Evolutionary conservation across 2,797 vertebrate genomes (phyloP), one percentile per base, ranked within the genome.

Genomic region (Gouania willdenowi): DNA sequence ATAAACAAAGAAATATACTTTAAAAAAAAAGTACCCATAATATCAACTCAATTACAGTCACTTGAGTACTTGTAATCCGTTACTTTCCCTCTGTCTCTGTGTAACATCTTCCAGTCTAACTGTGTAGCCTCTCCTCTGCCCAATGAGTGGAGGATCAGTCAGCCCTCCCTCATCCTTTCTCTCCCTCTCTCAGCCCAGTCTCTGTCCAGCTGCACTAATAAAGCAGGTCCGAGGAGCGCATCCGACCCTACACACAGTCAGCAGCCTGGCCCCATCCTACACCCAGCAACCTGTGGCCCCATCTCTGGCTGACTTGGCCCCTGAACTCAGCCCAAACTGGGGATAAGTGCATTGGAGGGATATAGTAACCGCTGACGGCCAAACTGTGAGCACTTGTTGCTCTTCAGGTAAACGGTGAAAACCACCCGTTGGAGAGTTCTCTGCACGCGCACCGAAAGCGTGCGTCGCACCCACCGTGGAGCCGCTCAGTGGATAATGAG

Each of bases 121-220:
- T 66, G 83, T 67, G 26, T 77, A 81, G 81, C 74, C 79, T 64
- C 74, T 58, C 39, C 61, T 77, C 67, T 83, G 49, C 74, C 85
- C 86, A 87, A 83, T 86, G 77, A 77, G 77, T 61, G 56, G 60
- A 63, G 65, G 63, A 79, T 30, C 76, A 51, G 51, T 75, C 15
- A 64, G 49, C 63, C 76, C 77, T 62, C 75, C 76, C 81, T 66
- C 63, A 42, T 52, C 58, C 65, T 44, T 63, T 19, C 66, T 38
- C 65, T 41, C 66, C 48, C 76, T 59, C 75, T 48, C 69, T 70
- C 63, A 42, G 72, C 64, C 53, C 52, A 56, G 59, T 51, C 58
- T 76, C 52, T 72, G 43, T 76, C 69, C 66, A 48, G 25, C 54
- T 65, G 50, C 62, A 28, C 71, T 77, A 75, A 83, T 82, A 83